phyloP scores from a whole-genome alignment of 2,888 invertebrate species.

The Salpingus planirostris region DNA sequence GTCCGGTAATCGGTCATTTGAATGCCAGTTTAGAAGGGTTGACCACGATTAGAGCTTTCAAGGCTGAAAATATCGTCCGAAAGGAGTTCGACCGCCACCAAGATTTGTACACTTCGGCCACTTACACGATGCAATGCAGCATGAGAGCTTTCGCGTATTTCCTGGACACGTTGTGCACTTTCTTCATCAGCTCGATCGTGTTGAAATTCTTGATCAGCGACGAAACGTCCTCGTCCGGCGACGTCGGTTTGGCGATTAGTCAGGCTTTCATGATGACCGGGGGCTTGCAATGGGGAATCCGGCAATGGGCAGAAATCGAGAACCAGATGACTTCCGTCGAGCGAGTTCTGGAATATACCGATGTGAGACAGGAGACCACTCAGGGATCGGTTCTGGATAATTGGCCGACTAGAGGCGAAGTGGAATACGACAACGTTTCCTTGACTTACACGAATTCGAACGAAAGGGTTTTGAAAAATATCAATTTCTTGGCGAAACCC shows the following conservation, averaged over 20 bases:
- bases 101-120: slow-evolving; percentile 26
- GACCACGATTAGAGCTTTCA: slow-evolving; percentile 35
- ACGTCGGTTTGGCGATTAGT: slow-evolving; percentile 71
- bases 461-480: slow-evolving; percentile 61
- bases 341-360: slow-evolving; percentile 49
- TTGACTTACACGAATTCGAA: slow-evolving; percentile 60
- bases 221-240: slow-evolving; percentile 27
- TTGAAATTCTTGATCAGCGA: slow-evolving; percentile 10
- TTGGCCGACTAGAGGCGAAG: slow-evolving; percentile 53
- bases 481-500: slow-evolving; percentile 56
- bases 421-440: slow-evolving; percentile 50
- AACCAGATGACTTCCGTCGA: slow-evolving; percentile 88
- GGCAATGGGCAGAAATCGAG: slow-evolving; percentile 75
- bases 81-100: slow-evolving; percentile 34
- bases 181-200: slow-evolving; percentile 24
- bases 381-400: slow-evolving; percentile 46
- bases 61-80: slow-evolving; percentile 29
- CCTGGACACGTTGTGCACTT: slow-evolving; percentile 28
- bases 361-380: slow-evolving; percentile 38
- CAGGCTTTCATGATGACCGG: slow-evolving; percentile 71
- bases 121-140: slow-evolving; percentile 29
- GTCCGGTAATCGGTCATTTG: slow-evolving; percentile 36
- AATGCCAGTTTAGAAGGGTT: slow-evolving; percentile 38
- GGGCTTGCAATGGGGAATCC: slow-evolving; percentile 50
- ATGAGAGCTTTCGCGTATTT: slow-evolving; percentile 40